Conservation (phyloP, 2,113 vertebrate species). For the Antidorcas marsupialis region DNA sequence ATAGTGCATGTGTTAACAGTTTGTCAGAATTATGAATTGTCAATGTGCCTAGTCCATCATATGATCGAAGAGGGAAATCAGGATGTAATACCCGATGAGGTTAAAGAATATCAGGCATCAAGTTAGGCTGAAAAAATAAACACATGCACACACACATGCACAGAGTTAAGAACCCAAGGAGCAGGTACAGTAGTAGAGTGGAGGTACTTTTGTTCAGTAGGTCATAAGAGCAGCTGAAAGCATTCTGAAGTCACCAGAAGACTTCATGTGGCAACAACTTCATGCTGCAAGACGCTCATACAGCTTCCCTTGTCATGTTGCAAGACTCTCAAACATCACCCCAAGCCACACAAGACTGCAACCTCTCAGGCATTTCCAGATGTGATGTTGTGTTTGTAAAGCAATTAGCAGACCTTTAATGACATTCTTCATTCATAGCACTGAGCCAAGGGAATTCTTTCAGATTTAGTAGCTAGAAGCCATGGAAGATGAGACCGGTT, state of each 20-base stretch:
- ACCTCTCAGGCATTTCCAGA: neutral
- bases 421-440: neutral
- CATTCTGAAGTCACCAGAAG: neutral
- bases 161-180: neutral
- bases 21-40: neutral
- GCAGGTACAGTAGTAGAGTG: rapidly evolving
- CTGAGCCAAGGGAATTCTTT: neutral
- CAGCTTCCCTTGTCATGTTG: neutral
- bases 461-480: neutral
- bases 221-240: neutral
- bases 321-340: too few species aligned
- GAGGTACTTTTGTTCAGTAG: neutral
- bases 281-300: neutral
- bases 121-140: neutral
- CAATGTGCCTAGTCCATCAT: neutral
- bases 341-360: neutral
- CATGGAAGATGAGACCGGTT: neutral
- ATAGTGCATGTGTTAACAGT: neutral
- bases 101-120: neutral
- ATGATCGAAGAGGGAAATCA: neutral
- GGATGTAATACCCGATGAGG: neutral
- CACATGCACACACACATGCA: too few species aligned
- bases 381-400: neutral
- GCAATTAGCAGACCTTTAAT: neutral
- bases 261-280: neutral